Evolutionary conservation across 2,113 vertebrate genomes (phyloP), one percentile per base, ranked within the genome.

Genomic region (Alligator mississippiensis): DNA sequence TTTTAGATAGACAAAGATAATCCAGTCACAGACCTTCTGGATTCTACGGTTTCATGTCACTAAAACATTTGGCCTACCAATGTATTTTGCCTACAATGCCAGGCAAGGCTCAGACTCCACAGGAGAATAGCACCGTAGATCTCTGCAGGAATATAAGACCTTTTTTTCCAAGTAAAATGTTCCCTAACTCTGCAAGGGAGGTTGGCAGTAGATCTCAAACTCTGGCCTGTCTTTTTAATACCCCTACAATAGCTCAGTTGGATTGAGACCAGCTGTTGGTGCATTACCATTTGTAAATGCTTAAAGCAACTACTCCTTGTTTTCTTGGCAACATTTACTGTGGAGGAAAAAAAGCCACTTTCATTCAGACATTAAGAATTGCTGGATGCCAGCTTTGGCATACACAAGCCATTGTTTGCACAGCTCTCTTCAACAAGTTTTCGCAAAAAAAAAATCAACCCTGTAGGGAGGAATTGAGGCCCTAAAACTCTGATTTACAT

Each of bases 281-380:
- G 94, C 97, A 98, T 98, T 98, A 98, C 97, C 98, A 98, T 98
- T 98, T 98, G 98, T 97, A 98, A 98, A 98, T 98, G 98, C 98
- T 98, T 98, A 98, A 98, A 98, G 98, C 98, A 98, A 97, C 98
- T 98, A 98, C 97, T 98, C 96, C 98, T 98, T 97, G 97, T 98
- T 98, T 97, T 97, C 97, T 98, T 98, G 98, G 98, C 98, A 98
- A 95, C 93, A 80, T 66, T 60, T 96, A 96, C 96, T 95, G 92
- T 90, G 96, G 82, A 91, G 76, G 30, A 3, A 2, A 1, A 4
- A 24, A 58, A 89, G 81, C 88, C 95, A 97, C 97, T 97, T 97
- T 96, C 97, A 98, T 98, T 98, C 97, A 98, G 88, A 97, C 98
- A 97, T 97, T 97, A 98, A 98, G 98, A 98, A 96, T 93, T 95